Evolutionary conservation across 2,888 invertebrate species (phyloP).

Genomic region (Alloplasta piceator): DNA sequence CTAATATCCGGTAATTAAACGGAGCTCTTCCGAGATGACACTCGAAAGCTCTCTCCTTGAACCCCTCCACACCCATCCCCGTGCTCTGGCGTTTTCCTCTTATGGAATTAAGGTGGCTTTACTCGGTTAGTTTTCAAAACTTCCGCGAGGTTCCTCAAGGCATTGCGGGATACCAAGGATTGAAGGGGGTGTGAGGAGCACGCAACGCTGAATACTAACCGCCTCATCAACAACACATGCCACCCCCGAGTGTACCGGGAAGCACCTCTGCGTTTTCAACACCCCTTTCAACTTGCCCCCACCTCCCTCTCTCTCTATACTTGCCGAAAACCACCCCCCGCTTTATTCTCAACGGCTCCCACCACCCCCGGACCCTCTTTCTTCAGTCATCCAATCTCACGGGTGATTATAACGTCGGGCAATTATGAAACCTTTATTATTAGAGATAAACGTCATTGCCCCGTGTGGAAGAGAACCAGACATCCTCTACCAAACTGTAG

Average conservation of each 20-base stretch:
- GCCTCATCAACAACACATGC: conserved; percentile 83
- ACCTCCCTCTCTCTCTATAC: neutral
- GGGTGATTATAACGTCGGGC: conserved; percentile 78
- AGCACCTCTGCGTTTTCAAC: conserved; percentile 43
- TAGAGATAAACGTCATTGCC: conserved; percentile 67
- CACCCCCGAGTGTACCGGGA: conserved; percentile 74
- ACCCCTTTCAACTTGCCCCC: conserved; percentile 27
- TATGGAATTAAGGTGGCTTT: conserved; percentile 82
- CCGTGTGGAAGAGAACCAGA: conserved; percentile 41
- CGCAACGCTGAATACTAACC: conserved; percentile 82
- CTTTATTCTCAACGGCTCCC: conserved; percentile 32
- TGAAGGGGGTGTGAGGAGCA: conserved; percentile 64
- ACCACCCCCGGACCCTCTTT: conserved; percentile 58
- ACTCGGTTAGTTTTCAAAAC: conserved; percentile 82
- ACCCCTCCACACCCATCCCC: conserved; percentile 29
- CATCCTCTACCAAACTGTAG: neutral
- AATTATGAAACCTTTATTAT: conserved; percentile 72
- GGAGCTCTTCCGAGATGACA: conserved; percentile 78
- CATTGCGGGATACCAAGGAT: conserved; percentile 3
- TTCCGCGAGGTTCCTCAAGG: conserved; percentile 70
- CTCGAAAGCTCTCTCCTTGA: conserved; percentile 72
- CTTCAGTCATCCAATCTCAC: conserved; percentile 77
- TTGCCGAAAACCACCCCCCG: conserved; percentile 58
- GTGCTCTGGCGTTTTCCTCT: conserved; percentile 74
- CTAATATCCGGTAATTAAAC: conserved; percentile 82